Evolutionary conservation across 2,797 vertebrate species (phyloP), one percentile per base, ranked within the genome.

Genomic region (Lagocephalus sceleratus): DNA sequence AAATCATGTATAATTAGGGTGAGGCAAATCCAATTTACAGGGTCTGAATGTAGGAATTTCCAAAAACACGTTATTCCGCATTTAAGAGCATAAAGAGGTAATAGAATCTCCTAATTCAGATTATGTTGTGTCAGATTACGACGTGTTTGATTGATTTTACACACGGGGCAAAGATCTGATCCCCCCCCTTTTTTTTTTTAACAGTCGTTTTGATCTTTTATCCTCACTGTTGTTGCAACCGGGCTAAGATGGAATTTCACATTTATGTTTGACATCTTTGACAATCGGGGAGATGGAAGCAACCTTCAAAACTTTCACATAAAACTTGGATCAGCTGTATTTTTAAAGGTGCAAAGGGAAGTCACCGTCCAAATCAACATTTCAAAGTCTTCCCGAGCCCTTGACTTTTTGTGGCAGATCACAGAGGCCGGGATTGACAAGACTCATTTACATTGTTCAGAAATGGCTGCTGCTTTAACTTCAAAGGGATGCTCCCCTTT

Each of bases 241-340:
- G 53, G 60, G 78, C 77, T 80, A 71, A 84, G 76, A 80, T 41
- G 39, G 84, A 84, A 84, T 87, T 85, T 88, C 81, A 88, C 79
- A 80, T 90, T 91, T 87, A 86, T 80, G 82, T 86, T 76, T 91
- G 86, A 91, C 89, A 88, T 87, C 81, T 90, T 66, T 91, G 88
- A 90, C 89, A 90, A 88, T 87, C 73, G 85, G 84, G 79, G 65
- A 29, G 50, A 73, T 78, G 72, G 75, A 62, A 80, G 85, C 85
- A 91, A 90, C 88, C 91, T 91, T 91, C 90, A 88, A 81, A 91
- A 90, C 80, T 91, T 91, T 88, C 87, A 89, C 85, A 90, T 90
- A 78, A 90, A 91, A 91, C 88, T 92, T 88, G 81, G 85, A 92
- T 91, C 89, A 86, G 87, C 88, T 88, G 89, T 86, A 85, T 91